A percentile compares a stretch with the other conserved stretches of the same genome.
Evolutionary conservation across 1,140 invertebrate species (phyloP).

Genomic region (Leptinotarsa defecta): DNA sequence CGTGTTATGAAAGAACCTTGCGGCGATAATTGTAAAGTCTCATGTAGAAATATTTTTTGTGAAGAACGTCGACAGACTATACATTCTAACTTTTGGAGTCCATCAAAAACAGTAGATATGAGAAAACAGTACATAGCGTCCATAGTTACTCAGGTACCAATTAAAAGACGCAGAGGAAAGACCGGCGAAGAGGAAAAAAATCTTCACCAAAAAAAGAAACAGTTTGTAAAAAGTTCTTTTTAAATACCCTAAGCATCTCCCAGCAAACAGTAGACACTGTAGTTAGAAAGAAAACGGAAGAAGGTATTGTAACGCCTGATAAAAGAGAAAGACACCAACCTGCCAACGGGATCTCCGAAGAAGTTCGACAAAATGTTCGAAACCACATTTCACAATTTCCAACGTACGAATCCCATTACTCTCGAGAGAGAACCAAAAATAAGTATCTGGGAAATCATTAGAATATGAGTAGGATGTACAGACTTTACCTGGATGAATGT

Average conservation of each 20-base stretch:
- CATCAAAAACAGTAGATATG: too few species aligned
- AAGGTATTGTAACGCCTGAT: constrained; percentile 11
- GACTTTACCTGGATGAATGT: background rate
- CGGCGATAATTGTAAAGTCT: too few species aligned
- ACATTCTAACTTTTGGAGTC: too few species aligned
- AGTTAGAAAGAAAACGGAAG: background rate
- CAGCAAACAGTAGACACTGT: constrained; percentile 10
- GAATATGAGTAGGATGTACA: background rate
- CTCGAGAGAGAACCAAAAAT: background rate
- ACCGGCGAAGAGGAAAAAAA: background rate
- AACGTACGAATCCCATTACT: constrained; percentile 2
- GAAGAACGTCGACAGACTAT: too few species aligned
- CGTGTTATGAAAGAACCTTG: too few species aligned
- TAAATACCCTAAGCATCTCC: constrained; percentile 10
- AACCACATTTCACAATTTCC: background rate
- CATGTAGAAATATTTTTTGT: too few species aligned
- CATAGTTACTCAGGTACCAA: too few species aligned
- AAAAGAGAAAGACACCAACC: background rate
- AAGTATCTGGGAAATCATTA: background rate
- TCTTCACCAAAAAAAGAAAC: background rate
- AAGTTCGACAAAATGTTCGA: constrained; percentile 18
- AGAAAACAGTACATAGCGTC: too few species aligned
- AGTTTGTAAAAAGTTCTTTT: constrained; percentile 11
- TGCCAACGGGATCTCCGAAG: constrained; percentile 2
- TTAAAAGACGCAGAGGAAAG: too few species aligned